Evolutionary conservation across 2,797 vertebrate genomes (phyloP).

Genomic region (Coregonus sp.): DNA sequence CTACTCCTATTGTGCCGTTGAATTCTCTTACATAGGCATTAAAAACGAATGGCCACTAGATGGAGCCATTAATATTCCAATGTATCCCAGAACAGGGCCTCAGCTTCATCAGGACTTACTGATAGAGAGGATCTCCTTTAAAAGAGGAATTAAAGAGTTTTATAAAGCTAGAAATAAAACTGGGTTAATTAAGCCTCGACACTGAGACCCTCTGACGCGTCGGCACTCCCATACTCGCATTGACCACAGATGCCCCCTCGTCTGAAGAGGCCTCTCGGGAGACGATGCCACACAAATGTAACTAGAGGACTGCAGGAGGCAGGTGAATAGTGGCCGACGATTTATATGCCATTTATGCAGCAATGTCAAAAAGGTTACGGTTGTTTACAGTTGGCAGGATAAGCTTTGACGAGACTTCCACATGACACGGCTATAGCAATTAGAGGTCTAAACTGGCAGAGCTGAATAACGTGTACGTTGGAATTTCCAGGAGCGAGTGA

Average conservation of each 20-base stretch:
- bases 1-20: not conserved
- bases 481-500: not conserved
- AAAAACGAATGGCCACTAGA: constrained; percentile 39
- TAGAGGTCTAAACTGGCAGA: not conserved
- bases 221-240: not conserved
- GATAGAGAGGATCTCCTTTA: not conserved
- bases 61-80: constrained; percentile 50
- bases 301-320: too few species aligned
- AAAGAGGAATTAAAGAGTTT: not conserved
- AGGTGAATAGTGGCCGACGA: too few species aligned
- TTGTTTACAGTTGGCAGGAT: constrained; percentile 7
- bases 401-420: constrained; percentile 14
- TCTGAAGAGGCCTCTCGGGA: not conserved
- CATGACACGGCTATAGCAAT: not conserved
- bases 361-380: constrained; percentile 17
- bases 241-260: not conserved
- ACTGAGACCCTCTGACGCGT: not conserved
- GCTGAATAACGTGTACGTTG: not conserved
- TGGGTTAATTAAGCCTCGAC: not conserved
- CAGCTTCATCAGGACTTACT: not conserved
- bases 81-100: not conserved
- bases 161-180: not conserved
- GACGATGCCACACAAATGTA: not conserved
- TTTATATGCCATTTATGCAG: constrained; percentile 12
- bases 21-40: not conserved